Evolutionary conservation across 2,797 vertebrate genomes (phyloP), one percentile per base, ranked within the genome.

Genomic region (Glossophaga mutica): DNA sequence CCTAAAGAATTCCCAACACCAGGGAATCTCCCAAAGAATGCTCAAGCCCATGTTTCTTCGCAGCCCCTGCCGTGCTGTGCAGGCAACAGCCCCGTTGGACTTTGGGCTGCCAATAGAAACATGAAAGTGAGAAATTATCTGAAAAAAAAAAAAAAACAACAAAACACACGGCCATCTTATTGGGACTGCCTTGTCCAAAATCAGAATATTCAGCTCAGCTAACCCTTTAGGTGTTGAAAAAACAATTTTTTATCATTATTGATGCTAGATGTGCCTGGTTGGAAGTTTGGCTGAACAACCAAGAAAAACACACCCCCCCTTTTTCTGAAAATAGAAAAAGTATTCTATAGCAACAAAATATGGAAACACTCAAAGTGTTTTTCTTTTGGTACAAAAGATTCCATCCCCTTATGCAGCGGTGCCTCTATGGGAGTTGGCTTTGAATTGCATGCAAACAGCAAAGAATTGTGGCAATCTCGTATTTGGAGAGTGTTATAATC

Each of bases 1-100:
- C 94, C 97, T 92, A 59, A 96, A 95, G 93, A 96, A 96, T 96
- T 98, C 95, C 91, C 95, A 96, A 77, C 96, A 91, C 96, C 97
- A 84, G 96, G 97, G 94, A 95, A 86, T 95, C 94, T 95, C 79
- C 78, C 29, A 67, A 96, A 87, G 97, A 98, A 96, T 92, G 96
- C 67, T 39, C 21, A 70, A 91, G 87, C 37, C 84, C 73, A 0
- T 76, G 93, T 87, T 96, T 82, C 67, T 52, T 44, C 84, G 21
- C 18, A 71, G 81, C 71, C 57, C 97, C 94, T 22, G 92, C 11
- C 0, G 96, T 26, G 93, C 84, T 46, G 6, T 2, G 8, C 42
- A 74, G 73, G 70, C 94, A 84, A 70, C 44, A 79, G 68, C 37
- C 48, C 24, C 1, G 26, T 14, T 86, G 73, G 84, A 87, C 46